Base-by-base conservation (phyloP, 2,888 invertebrate species). In the Epirrhoe alternata region DNA sequence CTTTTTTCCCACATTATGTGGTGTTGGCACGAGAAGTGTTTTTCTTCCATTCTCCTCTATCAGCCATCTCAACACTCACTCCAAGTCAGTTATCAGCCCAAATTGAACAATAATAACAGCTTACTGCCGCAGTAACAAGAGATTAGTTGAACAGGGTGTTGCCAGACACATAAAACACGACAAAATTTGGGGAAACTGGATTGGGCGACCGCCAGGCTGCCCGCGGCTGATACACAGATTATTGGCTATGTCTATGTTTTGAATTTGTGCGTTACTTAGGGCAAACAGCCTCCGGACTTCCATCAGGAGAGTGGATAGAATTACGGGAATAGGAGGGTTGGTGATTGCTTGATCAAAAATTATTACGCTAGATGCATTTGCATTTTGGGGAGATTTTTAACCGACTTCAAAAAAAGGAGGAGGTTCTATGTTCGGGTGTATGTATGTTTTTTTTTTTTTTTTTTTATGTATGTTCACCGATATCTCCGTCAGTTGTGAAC, bases 101-200 rank as follows among this genome's bases (percentile, higher is more conserved):
- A 65, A 65, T 55, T 45, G 55, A 51, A 42, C 64, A 56, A 65
- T 52, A 45, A 65, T 60, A 47, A 51, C 51, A 60, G 45, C 57
- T 62, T 59, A 59, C 45, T 55, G 8, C 53, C 52, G 8, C 60
- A 61, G 53, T 61, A 64, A 54, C 68, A 47, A 33, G 54, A 57
- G 73, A 79, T 80, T 78, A 79, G 74, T 76, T 71, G 75, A 70
- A 78, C 78, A 71, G 72, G 73, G 80, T 82, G 79, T 77, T 77
- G 80, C 82, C 79, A 85, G 84, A 83, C 83, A 74, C 80, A 84
- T 85, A 82, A 83, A 84, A 77, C 71, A 73, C 58, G 66, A 72
- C 74, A 71, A 72, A 75, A 76, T 77, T 71, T 56, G 71, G 69
- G 72, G 65, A 69, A 72, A 77, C 73, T 61, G 58, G 69, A 69